A percentile compares a stretch with the other conserved stretches of the same genome.
phyloP scores from a whole-genome alignment of 2,797 vertebrate species.

The Falco columbarius region DNA sequence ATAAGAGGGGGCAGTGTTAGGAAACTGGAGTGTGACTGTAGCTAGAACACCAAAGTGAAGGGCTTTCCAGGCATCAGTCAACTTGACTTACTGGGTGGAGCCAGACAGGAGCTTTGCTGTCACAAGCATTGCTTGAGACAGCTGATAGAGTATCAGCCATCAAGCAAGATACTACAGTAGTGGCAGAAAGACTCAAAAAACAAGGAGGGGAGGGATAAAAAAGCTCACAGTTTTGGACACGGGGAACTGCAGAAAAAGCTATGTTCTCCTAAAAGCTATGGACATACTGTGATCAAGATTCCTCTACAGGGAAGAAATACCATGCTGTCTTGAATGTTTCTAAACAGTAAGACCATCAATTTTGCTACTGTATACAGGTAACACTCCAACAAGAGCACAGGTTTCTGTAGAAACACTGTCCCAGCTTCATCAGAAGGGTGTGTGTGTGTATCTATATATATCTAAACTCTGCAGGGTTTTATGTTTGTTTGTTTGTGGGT shows the following conservation, averaged over 20 bases:
- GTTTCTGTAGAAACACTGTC: background rate
- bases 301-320: background rate
- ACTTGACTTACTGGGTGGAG: background rate
- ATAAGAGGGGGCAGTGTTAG: background rate
- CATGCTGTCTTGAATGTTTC: too few species aligned
- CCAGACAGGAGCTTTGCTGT: background rate
- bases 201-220: background rate
- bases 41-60: accelerated
- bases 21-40: background rate
- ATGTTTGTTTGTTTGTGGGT: background rate
- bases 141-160: background rate
- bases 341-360: background rate
- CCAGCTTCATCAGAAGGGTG: background rate
- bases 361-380: background rate
- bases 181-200: background rate
- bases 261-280: background rate
- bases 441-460: background rate
- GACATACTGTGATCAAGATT: background rate
- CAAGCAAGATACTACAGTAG: background rate
- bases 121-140: background rate
- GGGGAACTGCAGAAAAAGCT: background rate
- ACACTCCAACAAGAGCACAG: background rate
- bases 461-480: background rate
- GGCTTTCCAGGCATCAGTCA: background rate
- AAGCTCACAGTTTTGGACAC: background rate